Percentiles rank a stretch among this genome's conserved stretches.
These are phyloP conservation scores for Calameuta idolon DNA, from an alignment of 2,888 invertebrate species.

Conservation along the genomic window DNA sequence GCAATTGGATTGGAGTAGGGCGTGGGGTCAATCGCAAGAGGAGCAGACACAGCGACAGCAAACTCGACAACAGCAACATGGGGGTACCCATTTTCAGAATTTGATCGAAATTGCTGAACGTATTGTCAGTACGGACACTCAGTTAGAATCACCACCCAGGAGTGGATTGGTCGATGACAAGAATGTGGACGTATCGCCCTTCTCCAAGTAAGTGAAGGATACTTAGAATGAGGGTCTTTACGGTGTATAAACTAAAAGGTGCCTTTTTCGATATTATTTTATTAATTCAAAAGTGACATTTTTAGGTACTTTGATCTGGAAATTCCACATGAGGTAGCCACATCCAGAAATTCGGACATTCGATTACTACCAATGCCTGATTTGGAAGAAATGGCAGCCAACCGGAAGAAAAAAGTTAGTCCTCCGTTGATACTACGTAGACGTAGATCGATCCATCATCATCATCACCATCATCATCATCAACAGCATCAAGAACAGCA, in stretches of 20 bases:
- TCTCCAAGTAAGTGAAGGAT: slow-evolving; percentile 50
- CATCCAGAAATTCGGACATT: slow-evolving; percentile 57
- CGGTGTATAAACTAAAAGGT: not conserved
- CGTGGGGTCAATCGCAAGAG: slow-evolving; percentile 47
- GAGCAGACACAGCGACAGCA: slow-evolving; percentile 37
- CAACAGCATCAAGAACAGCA: slow-evolving; percentile 10
- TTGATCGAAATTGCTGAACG: slow-evolving; percentile 46
- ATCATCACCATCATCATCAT: slow-evolving; percentile 22
- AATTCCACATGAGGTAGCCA: slow-evolving; percentile 49
- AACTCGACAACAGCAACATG: slow-evolving; percentile 31
- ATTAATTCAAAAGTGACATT: not conserved
- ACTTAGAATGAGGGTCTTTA: not conserved
- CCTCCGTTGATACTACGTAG: slow-evolving; percentile 62
- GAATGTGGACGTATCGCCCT: slow-evolving; percentile 52
- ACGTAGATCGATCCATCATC: slow-evolving; percentile 46
- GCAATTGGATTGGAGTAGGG: slow-evolving; percentile 55
- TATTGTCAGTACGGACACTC: slow-evolving; percentile 37
- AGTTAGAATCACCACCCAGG: slow-evolving; percentile 51
- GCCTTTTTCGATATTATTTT: not conserved
- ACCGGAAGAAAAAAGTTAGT: slow-evolving; percentile 52
- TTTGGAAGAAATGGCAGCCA: slow-evolving; percentile 49
- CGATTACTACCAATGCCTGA: slow-evolving; percentile 63
- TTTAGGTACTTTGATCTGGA: slow-evolving; percentile 60
- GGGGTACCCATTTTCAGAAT: slow-evolving; percentile 39
- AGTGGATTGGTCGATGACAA: slow-evolving; percentile 13